Conservation (phyloP, 2,797 vertebrate species). For the Clangula hyemalis region DNA sequence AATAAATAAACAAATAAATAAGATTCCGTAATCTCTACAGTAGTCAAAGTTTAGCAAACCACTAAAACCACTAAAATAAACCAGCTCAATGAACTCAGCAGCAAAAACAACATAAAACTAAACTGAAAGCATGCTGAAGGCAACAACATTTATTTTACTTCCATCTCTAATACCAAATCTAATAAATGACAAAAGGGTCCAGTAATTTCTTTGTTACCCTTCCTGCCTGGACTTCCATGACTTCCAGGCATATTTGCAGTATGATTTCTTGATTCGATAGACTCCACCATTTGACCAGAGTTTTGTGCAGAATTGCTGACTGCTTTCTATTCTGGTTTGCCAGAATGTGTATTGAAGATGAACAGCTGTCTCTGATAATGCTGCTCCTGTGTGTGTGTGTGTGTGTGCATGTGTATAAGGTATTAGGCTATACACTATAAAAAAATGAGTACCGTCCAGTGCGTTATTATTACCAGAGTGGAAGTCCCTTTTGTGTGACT, state of each 20-base stretch:
- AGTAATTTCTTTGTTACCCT: not conserved
- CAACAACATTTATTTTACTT: not conserved
- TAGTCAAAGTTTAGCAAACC: slow-evolving; percentile 12
- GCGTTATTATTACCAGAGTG: not conserved
- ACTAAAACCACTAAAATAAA: slow-evolving; percentile 46
- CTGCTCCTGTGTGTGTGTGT: not conserved
- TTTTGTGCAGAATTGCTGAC: not conserved
- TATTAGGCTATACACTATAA: not conserved
- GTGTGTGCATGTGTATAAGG: not conserved
- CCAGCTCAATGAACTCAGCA: slow-evolving; percentile 8
- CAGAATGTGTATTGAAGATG: not conserved
- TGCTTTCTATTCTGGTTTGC: not conserved
- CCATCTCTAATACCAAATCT: not conserved
- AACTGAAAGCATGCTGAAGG: slow-evolving; percentile 21
- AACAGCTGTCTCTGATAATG: not conserved
- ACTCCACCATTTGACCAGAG: not conserved
- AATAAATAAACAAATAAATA: not conserved
- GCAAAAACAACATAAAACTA: slow-evolving; percentile 16
- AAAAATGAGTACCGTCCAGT: not conserved
- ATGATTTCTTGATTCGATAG: not conserved
- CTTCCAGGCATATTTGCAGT: not conserved
- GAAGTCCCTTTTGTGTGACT: not conserved
- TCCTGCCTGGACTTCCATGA: not conserved
- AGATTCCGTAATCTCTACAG: not conserved
- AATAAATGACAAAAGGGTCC: not conserved